Conservation (phyloP, 2,113 vertebrate genomes). For the Psittacus erithacus region DNA sequence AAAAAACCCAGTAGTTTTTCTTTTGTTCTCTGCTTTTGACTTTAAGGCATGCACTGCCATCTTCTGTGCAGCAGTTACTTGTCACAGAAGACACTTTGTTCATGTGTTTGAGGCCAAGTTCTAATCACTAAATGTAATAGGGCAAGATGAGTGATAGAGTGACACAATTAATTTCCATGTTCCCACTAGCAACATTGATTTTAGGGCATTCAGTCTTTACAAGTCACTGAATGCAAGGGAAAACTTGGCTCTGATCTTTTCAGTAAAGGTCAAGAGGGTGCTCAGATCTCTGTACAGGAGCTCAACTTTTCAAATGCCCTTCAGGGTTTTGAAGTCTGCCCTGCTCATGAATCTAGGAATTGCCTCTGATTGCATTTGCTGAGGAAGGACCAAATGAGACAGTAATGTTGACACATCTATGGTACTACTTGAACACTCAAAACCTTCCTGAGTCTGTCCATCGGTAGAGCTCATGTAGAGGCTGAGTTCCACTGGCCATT, state of each 20-base stretch:
- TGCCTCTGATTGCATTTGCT: neutral
- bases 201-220: constrained; percentile 34
- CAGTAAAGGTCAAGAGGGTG: constrained; percentile 50
- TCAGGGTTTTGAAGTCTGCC: neutral
- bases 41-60: neutral
- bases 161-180: constrained; percentile 63
- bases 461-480: neutral
- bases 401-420: neutral
- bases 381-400: neutral
- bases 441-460: neutral
- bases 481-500: neutral
- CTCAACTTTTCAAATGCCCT: constrained; percentile 21
- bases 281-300: neutral
- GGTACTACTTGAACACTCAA: neutral
- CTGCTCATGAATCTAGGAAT: neutral
- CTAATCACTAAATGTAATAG: constrained; percentile 40
- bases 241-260: constrained; percentile 50
- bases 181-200: constrained; percentile 30
- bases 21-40: neutral
- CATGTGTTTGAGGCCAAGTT: neutral
- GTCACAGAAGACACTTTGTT: constrained; percentile 51
- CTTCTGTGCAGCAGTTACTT: neutral
- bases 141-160: constrained; percentile 57
- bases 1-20: neutral
- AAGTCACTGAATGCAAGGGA: constrained; percentile 23